Percentiles rank a stretch among this genome's conserved stretches.
Evolutionary conservation across 2,888 invertebrate species (phyloP).

Genomic region (Apomyelois bistriatella): DNA sequence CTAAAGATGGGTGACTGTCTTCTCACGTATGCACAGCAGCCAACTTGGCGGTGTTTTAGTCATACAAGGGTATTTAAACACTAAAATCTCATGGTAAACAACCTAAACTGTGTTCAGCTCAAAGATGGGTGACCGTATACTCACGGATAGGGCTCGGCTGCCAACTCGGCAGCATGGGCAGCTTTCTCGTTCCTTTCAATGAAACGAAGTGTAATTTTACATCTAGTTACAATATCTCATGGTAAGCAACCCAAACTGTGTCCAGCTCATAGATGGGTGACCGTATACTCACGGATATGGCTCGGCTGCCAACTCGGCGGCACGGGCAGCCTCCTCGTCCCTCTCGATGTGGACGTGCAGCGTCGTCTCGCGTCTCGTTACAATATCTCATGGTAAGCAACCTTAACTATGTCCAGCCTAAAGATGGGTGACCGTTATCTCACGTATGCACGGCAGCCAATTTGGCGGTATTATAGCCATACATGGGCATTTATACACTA

Average conservation of each 20-base stretch:
- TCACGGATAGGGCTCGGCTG: conserved; percentile 39
- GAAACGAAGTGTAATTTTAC: not conserved
- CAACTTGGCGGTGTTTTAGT: no score
- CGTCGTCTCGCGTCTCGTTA: not conserved
- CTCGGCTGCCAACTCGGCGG: no score
- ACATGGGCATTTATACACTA: no score
- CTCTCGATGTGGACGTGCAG: no score
- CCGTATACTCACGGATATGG: no score
- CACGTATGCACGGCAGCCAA: conserved; percentile 35
- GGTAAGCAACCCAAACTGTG: not conserved
- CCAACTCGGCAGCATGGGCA: conserved; percentile 22
- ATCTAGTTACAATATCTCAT: not conserved
- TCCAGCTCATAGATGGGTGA: not conserved
- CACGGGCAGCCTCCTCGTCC: conserved; percentile 18
- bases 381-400: not conserved
- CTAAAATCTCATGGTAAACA: no score
- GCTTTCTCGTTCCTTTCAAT: no score
- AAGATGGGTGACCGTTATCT: conserved; percentile 22
- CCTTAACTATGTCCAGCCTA: not conserved
- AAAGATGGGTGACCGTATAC: not conserved
- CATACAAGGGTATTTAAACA: no score
- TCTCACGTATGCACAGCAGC: no score
- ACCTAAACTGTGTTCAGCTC: no score
- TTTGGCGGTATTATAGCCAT: no score
- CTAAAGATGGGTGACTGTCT: not conserved